Base-by-base conservation (phyloP, 2,888 invertebrate species). In the Chironomus tentans region DNA sequence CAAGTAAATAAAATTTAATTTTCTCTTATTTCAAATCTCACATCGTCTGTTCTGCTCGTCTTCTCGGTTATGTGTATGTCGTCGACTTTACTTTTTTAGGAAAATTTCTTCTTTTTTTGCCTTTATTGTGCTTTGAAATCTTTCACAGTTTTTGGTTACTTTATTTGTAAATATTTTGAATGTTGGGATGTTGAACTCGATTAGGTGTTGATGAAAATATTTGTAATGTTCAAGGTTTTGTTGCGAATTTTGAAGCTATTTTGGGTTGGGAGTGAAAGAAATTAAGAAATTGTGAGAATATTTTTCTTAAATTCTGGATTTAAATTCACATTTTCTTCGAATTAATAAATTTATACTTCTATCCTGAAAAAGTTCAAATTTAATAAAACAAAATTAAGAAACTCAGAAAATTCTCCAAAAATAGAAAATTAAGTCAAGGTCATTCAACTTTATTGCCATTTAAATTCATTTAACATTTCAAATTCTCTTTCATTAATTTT, bases 1-100 rank as follows among this genome's bases (percentile, higher is more conserved):
- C 38, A 5, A 62, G 61, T 72, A 72, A 61, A 72, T 72, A 28
- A 73, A 73, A 62, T 62, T 62, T 38, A 28, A 73, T 62, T 72
- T 62, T 72, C 38, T 24, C 61, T 56, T 24, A 22, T 72, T 71
- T 71, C 24, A 38, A 38, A 38, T 71, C 70, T 50, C 70, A 50
- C 21, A 22, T 22, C 3, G 13, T 65, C 13, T 65, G 65, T 65
- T 38, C n/a, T 46, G 24, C 38, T 68, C 28, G 65, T 28, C 28
- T 13, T 68, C 62, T 24, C 24, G 22, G 15, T 21, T 22, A 24
- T 22, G 18, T 21, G 65, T 21, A 24, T 65, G 21, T 21, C 22
- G 13, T 65, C 65, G 65, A 21, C 65, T 24, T 65, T n/a, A n/a
- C n/a, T 65, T 18, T 15, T 56, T 4, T n/a, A 6, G n/a, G 13